Evolutionary conservation across 1,140 invertebrate species (phyloP), one percentile per base, ranked within the genome.

Genomic region (Macrostomum lignano): DNA sequence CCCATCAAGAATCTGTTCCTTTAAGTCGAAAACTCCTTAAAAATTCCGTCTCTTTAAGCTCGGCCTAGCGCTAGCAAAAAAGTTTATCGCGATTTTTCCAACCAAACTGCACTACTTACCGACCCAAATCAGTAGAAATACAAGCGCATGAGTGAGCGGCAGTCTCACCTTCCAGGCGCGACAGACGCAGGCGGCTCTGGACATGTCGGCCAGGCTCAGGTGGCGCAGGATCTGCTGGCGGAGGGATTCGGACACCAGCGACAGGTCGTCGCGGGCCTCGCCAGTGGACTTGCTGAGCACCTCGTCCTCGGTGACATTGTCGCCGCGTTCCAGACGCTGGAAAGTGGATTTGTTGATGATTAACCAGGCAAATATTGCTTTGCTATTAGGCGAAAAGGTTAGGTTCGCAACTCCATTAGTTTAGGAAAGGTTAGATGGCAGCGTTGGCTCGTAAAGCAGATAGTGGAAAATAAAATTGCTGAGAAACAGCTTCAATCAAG

Each of bases 131-230:
- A 28, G 9, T 7, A 28, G 4, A 28, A 28, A 9, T 28, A 7
- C 7, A 28, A 4, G n/a, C n/a, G n/a, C n/a, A n/a, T n/a, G n/a
- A n/a, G 41, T 48, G 9, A 44, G 41, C 25, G 52, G 47, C 2
- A 51, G 48, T 11, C 56, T 45, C 19, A 57, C 47, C 33, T 58
- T 58, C 55, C 55, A 58, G 6, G 53, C 52, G 14, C 54, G 43
- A 40, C 55, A 58, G 1, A 58, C 55, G 36, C 46, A 45, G 2
- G 55, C 46, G 44, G 51, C 55, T 23, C 49, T 40, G 7, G 51
- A 47, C 9, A 56, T 33, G 36, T 58, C 55, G 21, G 41, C 43
- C n/a, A 56, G 41, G 37, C 52, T 47, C 11, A 58, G 36, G 38
- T 49, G 48, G 28, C 44, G 46, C 35, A 57, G 56, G 9, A 58